These are phyloP conservation scores for Anguilla japonica DNA, from an alignment of 2,113 vertebrate genomes.

Conservation along the genomic window DNA sequence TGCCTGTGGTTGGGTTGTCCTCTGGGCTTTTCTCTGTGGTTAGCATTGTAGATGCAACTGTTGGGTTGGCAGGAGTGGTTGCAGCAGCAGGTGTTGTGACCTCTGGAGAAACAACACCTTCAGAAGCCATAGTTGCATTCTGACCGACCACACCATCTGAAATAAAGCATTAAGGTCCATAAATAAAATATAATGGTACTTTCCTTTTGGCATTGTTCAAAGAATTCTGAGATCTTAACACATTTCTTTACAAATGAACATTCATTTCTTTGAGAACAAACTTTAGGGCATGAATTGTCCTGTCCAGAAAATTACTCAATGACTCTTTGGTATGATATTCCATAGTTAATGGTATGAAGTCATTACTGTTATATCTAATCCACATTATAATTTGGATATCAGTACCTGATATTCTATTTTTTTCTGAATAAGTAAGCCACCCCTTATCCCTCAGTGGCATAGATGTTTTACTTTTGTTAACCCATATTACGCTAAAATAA, in stretches of 20 bases:
- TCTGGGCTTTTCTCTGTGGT: not conserved
- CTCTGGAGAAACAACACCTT: not conserved
- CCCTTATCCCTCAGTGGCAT: no score
- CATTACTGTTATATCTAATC: no score
- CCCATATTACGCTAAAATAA: not conserved
- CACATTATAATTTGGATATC: no score
- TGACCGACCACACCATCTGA: conserved; percentile 4
- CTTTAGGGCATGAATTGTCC: not conserved
- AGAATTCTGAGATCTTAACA: no score
- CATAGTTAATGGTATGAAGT: no score
- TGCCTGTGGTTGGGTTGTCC: not conserved
- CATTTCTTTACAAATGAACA: no score
- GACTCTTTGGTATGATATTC: not conserved
- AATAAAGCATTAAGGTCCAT: not conserved
- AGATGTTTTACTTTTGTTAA: no score
- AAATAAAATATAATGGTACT: not conserved
- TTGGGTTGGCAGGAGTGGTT: no score
- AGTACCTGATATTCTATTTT: no score
- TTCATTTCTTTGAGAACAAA: no score
- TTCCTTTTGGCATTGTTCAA: not conserved
- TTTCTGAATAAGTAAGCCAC: no score
- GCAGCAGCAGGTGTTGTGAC: not conserved
- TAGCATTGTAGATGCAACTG: not conserved
- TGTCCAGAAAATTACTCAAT: not conserved
- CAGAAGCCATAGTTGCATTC: not conserved